Evolutionary conservation across 2,797 vertebrate genomes (phyloP), one percentile per base, ranked within the genome.

Genomic region (Falco columbarius): DNA sequence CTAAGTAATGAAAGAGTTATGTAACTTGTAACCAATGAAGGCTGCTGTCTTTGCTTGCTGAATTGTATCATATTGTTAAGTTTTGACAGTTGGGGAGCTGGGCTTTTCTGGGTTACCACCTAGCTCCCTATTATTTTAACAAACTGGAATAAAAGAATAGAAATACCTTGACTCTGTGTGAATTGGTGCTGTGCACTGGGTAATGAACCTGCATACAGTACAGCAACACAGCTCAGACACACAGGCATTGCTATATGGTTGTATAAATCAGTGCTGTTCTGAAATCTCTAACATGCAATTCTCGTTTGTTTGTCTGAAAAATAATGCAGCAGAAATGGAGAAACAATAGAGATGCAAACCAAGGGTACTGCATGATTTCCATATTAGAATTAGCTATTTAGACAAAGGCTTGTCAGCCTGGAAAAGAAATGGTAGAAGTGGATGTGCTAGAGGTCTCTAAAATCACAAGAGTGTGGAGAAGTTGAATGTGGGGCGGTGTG

Each of bases 401-500:
- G 30, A 29, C 3, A 40, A 59, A 42, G 46, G 46, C 15, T 72
- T 5, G 1, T 55, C 42, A 23, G 8, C 71, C 63, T 80, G 36
- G 27, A 72, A 79, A 52, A 81, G 58, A n/a, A 91, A 22, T 1
- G 0, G 24, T 8, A 2, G 27, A 75, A 90, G 30, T 1, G 0
- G 27, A 47, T 63, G 14, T 55, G 27, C 34, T 26, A 22, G 46
- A 65, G 14, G 12, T 71, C 27, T 47, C 56, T 65, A 30, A 72
- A 83, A 42, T 68, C 22, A 23, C 0, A 6, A 49, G 7, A 3
- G 1, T 2, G 0, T 10, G 17, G 18, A 63, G 65, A 38, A 81
- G 22, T 47, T 62, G 29, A 72, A 18, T 1, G 1, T 12, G 6
- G 29, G 75, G 21, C 0, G 0, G 6, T 55, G 8, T 0, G 0